These are phyloP conservation scores for Echinometra lucunter DNA, from an alignment of 53 echinoderm and acorn worm genomes.

Conservation along the genomic window DNA sequence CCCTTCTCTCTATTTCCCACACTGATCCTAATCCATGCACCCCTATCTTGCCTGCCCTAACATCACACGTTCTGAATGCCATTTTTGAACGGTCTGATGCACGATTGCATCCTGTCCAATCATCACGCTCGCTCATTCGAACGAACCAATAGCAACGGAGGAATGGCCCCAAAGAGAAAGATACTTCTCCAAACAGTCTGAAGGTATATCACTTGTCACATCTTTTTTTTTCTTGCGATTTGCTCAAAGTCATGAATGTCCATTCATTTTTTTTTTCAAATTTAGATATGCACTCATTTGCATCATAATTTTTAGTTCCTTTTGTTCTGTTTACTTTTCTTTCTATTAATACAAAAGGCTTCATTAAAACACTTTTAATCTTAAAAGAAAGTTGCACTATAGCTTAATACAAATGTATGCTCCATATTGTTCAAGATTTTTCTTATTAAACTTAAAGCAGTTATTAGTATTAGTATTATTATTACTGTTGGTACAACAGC, in stretches of 20 bases:
- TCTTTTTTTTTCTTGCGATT: background rate
- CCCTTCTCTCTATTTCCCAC: background rate
- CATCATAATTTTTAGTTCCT: slow-evolving; percentile 1
- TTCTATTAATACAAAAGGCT: background rate
- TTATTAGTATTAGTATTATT: too few species aligned
- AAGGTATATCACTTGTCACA: slow-evolving; percentile 78
- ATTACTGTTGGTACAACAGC: too few species aligned
- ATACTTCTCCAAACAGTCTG: slow-evolving; percentile 92
- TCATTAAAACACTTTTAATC: background rate
- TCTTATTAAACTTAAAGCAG: too few species aligned
- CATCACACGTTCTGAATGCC: slow-evolving; percentile 14
- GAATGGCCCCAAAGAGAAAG: slow-evolving; percentile 98
- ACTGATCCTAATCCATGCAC: background rate
- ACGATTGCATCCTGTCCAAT: slow-evolving; percentile 54
- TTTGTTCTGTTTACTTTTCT: background rate
- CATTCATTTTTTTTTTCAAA: background rate
- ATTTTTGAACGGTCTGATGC: slow-evolving; percentile 38
- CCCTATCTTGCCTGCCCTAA: slow-evolving; percentile 53
- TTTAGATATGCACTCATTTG: slow-evolving; percentile 20
- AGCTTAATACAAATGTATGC: background rate
- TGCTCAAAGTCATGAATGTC: background rate
- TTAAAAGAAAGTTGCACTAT: background rate
- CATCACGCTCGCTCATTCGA: slow-evolving; percentile 48
- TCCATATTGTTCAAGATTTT: background rate
- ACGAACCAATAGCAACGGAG: slow-evolving; percentile 80